phyloP scores from a whole-genome alignment of 2,797 vertebrate species.

The Myotis vivesi region DNA sequence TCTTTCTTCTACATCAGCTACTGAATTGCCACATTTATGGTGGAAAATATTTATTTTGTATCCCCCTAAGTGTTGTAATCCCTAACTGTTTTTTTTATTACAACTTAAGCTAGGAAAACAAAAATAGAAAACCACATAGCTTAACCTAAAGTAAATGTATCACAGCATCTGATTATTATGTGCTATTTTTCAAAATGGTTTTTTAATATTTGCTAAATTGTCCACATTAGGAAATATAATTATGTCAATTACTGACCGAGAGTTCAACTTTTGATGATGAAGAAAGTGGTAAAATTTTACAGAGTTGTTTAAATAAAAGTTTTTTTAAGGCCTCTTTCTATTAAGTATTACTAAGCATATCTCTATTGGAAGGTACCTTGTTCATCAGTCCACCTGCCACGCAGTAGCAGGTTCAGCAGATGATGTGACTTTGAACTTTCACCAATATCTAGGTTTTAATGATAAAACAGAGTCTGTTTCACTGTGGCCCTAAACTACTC shows the following conservation, averaged over 20 bases:
- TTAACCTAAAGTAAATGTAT: slow-evolving; percentile 5
- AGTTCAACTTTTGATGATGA: slow-evolving; percentile 1
- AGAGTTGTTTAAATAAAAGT: background rate
- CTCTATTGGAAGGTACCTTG: background rate
- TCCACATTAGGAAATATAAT: background rate
- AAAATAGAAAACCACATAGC: background rate
- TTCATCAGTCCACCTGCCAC: background rate
- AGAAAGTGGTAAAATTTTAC: background rate
- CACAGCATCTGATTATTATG: background rate
- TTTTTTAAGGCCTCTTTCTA: background rate
- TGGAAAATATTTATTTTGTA: background rate
- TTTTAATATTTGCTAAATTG: slow-evolving; percentile 4
- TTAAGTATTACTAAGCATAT: background rate
- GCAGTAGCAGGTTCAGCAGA: background rate
- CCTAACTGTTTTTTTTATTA: background rate
- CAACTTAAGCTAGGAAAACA: background rate
- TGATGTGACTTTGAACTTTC: slow-evolving; percentile 51
- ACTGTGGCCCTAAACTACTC: background rate
- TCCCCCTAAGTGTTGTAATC: background rate
- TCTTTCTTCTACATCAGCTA: background rate
- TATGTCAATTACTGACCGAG: background rate
- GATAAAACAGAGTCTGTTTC: slow-evolving; percentile 23
- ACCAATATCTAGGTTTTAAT: background rate
- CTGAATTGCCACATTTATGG: background rate
- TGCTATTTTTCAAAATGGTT: background rate